These are phyloP conservation scores for Entomobrya multifasciata DNA, from an alignment of 2,888 invertebrate species.

Conservation along the genomic window DNA sequence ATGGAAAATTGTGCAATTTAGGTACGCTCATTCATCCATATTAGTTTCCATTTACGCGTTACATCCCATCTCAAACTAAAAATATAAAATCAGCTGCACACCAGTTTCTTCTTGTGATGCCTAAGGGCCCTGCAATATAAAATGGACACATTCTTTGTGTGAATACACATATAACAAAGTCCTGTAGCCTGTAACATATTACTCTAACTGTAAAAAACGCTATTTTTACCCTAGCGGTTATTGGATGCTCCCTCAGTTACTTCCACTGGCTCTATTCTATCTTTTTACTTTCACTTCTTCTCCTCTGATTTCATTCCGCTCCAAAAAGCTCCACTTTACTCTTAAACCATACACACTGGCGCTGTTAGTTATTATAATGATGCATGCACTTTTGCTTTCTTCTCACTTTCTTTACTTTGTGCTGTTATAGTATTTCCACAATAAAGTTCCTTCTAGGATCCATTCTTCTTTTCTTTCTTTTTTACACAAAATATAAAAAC, in stretches of 20 bases:
- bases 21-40: slow-evolving; percentile 3
- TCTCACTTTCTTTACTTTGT: background rate
- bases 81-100: too few relatives aligned
- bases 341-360: background rate
- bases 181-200: background rate
- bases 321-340: slow-evolving; percentile 54
- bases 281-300: too few relatives aligned
- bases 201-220: too few relatives aligned
- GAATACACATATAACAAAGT: background rate
- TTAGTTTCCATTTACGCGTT: slow-evolving; percentile 20
- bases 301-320: slow-evolving; percentile 67
- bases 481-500: background rate
- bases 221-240: background rate
- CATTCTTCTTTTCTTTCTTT: background rate
- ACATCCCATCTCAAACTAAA: too few relatives aligned
- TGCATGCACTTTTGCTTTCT: background rate
- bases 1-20: slow-evolving; percentile 2
- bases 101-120: too few relatives aligned
- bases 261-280: slow-evolving; percentile 12
- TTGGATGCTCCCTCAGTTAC: background rate
- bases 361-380: background rate
- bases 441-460: background rate
- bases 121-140: background rate
- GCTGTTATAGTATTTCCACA: background rate
- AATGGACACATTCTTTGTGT: background rate